phyloP scores from a whole-genome alignment of 2,797 vertebrate genomes.

The Catharus ustulatus region DNA sequence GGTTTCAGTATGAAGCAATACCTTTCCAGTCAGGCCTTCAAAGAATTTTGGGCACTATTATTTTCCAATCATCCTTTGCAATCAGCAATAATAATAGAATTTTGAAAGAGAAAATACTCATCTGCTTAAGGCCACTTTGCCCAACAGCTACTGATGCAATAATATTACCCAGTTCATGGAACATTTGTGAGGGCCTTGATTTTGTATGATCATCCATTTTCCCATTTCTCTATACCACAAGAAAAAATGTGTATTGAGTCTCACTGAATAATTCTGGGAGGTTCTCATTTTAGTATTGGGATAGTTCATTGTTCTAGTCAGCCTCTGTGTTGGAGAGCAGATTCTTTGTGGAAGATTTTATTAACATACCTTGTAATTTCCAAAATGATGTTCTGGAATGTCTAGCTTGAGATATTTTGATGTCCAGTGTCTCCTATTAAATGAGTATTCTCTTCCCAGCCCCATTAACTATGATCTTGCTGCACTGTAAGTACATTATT shows the following conservation, averaged over 20 bases:
- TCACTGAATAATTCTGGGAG: not conserved
- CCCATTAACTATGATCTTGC: not conserved
- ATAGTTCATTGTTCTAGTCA: not conserved
- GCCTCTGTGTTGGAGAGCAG: not conserved
- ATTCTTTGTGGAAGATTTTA: not conserved
- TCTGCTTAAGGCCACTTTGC: not conserved
- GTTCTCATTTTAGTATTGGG: not conserved
- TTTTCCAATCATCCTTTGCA: not conserved
- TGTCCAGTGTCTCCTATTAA: not conserved
- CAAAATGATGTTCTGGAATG: not conserved
- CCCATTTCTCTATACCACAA: not conserved
- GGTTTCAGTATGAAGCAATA: not conserved
- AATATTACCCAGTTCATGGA: not conserved
- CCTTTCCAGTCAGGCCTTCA: not conserved
- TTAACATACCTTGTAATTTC: fast-evolving
- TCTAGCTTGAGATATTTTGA: not conserved
- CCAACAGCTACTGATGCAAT: not conserved
- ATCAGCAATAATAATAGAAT: not conserved
- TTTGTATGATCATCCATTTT: not conserved
- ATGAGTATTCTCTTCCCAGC: not conserved
- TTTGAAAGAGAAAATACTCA: not conserved
- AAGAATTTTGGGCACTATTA: not conserved
- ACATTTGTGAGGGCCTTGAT: not conserved
- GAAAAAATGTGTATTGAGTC: not conserved
- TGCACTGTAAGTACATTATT: not conserved